These are phyloP conservation scores for Drosophila yakuba DNA, from an alignment of 1,140 invertebrate genomes.

Conservation along the genomic window DNA sequence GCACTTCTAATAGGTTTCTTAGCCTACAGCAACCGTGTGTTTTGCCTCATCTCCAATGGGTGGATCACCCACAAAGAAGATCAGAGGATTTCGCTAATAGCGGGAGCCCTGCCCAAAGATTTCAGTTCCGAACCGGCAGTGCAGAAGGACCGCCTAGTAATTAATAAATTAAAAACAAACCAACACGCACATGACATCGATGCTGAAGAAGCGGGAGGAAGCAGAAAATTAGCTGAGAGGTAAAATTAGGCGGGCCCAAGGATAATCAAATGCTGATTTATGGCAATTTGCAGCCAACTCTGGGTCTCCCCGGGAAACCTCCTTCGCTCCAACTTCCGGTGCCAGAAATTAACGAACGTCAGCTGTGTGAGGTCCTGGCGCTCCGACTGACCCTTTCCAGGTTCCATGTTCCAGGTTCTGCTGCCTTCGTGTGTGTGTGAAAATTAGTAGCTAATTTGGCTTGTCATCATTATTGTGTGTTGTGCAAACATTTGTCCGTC, in stretches of 20 bases:
- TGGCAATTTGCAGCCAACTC: constrained; percentile 64
- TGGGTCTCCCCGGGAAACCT: constrained; percentile 17
- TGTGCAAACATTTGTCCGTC: constrained; percentile 82
- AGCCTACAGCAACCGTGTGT: neutral
- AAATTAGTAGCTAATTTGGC: constrained; percentile 83
- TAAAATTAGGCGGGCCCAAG: constrained; percentile 64
- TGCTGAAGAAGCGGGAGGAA: neutral
- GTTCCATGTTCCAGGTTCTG: neutral
- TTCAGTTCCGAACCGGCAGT: constrained; percentile 9
- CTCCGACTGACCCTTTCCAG: constrained; percentile 31
- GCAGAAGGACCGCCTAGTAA: constrained; percentile 69
- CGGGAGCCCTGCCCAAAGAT: constrained; percentile 55
- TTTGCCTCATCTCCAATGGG: constrained; percentile 4
- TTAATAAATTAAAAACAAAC: constrained; percentile 82
- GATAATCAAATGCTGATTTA: constrained; percentile 83
- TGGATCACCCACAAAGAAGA: constrained; percentile 30
- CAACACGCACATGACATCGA: constrained; percentile 72
- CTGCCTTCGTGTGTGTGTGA: constrained; percentile 56
- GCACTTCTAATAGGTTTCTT: neutral
- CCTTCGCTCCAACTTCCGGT: constrained; percentile 59
- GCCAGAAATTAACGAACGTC: constrained; percentile 45
- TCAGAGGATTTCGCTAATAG: constrained; percentile 71
- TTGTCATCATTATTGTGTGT: constrained; percentile 81
- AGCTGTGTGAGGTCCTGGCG: constrained; percentile 81
- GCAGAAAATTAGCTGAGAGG: constrained; percentile 31